Base-by-base conservation (phyloP, 2,888 invertebrate genomes). In the Eilema sororculum region DNA sequence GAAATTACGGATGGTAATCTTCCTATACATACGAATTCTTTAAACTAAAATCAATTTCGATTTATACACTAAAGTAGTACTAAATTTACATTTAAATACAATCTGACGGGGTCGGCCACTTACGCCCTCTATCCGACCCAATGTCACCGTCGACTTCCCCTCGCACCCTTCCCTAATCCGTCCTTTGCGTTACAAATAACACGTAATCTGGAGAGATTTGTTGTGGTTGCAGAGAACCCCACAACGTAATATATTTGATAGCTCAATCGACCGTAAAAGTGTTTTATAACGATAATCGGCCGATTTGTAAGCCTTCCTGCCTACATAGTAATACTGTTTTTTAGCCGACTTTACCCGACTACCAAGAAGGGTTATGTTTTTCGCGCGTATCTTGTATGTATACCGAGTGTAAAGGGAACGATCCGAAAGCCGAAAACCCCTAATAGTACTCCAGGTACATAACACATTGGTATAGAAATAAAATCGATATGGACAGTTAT, bases 231-330 rank as follows among this genome's bases (percentile, higher is more conserved):
- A 67, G 68, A 67, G 65, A 68, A 68, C 28, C 59, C 65, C 60
- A 16, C 22, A 57, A 46, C 30, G 52, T 72, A 78, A 77, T 67
- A 65, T 68, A 80, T 78, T 68, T 72, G 56, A 69, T 69, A 67
- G 68, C 75, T 68, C 72, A 70, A 72, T 75, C 59, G 68, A 9
- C 75, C 69, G 67, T 72, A 72, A 78, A 65, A 80, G 28, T 62
- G 28, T 70, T 78, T 68, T 73, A 74, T 65, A 74, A 74, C 67
- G 56, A 67, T 67, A 60, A 60, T 37, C 64, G 25, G 41, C 52
- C 52, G 41, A 28, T 71, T 71, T 37, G 16, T 57, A 33, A 57
- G 13, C 22, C 16, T 24, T 57, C 12, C 16, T 65, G 24, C 22
- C 22, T 33, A 62, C 62, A 41, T 62, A 20, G 16, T 41, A 8